phyloP scores from a whole-genome alignment of 1,140 invertebrate genomes.

The Drosophila ogumai region DNA sequence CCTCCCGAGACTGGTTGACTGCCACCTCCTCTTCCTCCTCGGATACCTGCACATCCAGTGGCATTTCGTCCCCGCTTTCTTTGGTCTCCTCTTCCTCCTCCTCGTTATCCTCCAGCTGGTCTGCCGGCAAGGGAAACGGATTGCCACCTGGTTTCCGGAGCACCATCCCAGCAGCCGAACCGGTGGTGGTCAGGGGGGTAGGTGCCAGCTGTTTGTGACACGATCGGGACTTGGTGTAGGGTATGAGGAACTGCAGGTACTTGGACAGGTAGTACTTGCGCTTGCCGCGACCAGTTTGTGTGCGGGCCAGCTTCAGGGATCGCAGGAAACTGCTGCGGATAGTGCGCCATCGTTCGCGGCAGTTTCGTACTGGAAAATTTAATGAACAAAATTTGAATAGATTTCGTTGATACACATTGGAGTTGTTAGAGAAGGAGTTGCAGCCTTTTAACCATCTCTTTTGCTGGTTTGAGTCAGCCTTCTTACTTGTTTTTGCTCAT shows the following conservation, averaged over 20 bases:
- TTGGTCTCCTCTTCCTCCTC: constrained; percentile 6
- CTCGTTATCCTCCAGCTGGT: constrained; percentile 35
- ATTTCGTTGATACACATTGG: neutral
- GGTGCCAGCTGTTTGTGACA: constrained; percentile 44
- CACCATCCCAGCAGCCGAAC: constrained; percentile 43
- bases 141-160: constrained; percentile 48
- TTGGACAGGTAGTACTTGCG: constrained; percentile 82
- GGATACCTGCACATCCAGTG: constrained; percentile 57
- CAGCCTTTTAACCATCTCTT: neutral
- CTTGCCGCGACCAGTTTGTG: constrained; percentile 76
- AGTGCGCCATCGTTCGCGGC: constrained; percentile 78
- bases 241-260: constrained; percentile 79
- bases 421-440: neutral
- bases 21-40: constrained; percentile 27
- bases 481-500: neutral
- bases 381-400: neutral
- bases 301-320: constrained; percentile 74
- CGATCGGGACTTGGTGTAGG: constrained; percentile 75
- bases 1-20: neutral
- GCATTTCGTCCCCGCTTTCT: constrained; percentile 47
- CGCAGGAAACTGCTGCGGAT: constrained; percentile 80
- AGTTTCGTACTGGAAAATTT: constrained; percentile 68
- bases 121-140: neutral
- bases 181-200: neutral
- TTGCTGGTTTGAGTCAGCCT: neutral